Conservation (phyloP, 2,113 vertebrate genomes). For the Phyllostomus discolor region DNA sequence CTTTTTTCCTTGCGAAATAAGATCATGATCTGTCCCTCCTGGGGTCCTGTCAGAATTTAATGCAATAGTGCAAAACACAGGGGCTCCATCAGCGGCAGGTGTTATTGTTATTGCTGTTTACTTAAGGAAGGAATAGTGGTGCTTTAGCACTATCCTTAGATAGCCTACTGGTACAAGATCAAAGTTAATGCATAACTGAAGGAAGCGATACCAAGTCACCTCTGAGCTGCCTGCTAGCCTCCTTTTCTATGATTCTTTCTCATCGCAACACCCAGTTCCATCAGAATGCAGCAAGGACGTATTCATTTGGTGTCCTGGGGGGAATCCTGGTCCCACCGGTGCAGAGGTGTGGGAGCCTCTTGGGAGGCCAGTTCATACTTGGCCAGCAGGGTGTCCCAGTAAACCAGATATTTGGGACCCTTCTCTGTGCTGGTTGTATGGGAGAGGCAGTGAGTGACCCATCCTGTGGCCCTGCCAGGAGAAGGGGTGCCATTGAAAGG, state of each 20-base stretch:
- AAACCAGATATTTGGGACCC: background rate
- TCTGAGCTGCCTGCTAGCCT: background rate
- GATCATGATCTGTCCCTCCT: background rate
- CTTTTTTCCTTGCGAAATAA: background rate
- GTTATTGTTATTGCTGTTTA: background rate
- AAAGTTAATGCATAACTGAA: background rate
- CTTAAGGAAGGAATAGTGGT: background rate
- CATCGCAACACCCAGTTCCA: background rate
- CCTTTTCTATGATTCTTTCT: background rate
- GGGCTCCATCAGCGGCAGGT: background rate
- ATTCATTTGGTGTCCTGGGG: accelerated
- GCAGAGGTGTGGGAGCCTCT: background rate
- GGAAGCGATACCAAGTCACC: background rate
- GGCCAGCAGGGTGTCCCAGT: background rate
- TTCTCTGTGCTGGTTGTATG: background rate
- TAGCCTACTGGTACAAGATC: background rate
- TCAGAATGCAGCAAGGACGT: background rate
- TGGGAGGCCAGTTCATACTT: background rate
- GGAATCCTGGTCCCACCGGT: background rate
- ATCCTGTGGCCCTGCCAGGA: background rate
- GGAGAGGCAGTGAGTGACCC: too few relatives aligned
- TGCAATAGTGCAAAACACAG: background rate
- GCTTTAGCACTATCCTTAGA: background rate
- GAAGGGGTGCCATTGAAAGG: too few relatives aligned
- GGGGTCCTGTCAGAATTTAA: background rate